A percentile compares a stretch with the other conserved stretches of the same genome.
phyloP scores from a whole-genome alignment of 2,797 vertebrate genomes.

The Coregonus sp. region DNA sequence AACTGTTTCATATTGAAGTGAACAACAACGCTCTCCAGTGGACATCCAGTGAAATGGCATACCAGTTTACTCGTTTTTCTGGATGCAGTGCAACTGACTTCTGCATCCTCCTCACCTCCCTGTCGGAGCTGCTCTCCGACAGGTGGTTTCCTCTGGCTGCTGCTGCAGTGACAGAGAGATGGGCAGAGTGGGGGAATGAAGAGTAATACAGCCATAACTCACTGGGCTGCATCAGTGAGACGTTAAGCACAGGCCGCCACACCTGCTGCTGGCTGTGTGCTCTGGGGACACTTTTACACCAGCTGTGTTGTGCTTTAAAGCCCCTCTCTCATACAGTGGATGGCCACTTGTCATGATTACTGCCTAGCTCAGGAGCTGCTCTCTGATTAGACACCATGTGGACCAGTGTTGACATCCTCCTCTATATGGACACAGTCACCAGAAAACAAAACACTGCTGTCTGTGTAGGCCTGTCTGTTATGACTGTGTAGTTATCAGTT shows the following conservation, averaged over 20 bases:
- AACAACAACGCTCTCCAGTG: constrained; percentile 60
- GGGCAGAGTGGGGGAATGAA: constrained; percentile 70
- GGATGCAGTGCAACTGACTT: not conserved
- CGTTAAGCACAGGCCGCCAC: constrained; percentile 70
- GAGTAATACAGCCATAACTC: constrained; percentile 80
- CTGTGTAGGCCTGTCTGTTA: no score
- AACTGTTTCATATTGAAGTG: constrained; percentile 24
- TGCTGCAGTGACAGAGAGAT: constrained; percentile 45
- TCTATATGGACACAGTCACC: constrained; percentile 36
- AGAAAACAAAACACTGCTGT: constrained; percentile 7
- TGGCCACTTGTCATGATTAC: constrained; percentile 55
- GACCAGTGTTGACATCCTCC: constrained; percentile 32
- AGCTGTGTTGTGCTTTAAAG: constrained; percentile 73
- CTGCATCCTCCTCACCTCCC: constrained; percentile 40
- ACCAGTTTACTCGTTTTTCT: not conserved
- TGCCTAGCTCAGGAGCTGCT: constrained; percentile 60
- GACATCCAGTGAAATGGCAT: constrained; percentile 6
- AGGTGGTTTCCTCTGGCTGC: constrained; percentile 74
- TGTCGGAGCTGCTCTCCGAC: constrained; percentile 41
- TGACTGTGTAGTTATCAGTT: not conserved
- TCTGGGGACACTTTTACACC: constrained; percentile 70
- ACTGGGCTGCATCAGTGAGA: constrained; percentile 65
- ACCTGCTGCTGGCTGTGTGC: constrained; percentile 69
- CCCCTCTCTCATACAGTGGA: constrained; percentile 66
- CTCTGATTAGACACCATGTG: constrained; percentile 22